Evolutionary conservation across 53 echinoderm and acorn worm genomes (phyloP), one percentile per base, ranked within the genome.

Genomic region (Actinopyga echinites): DNA sequence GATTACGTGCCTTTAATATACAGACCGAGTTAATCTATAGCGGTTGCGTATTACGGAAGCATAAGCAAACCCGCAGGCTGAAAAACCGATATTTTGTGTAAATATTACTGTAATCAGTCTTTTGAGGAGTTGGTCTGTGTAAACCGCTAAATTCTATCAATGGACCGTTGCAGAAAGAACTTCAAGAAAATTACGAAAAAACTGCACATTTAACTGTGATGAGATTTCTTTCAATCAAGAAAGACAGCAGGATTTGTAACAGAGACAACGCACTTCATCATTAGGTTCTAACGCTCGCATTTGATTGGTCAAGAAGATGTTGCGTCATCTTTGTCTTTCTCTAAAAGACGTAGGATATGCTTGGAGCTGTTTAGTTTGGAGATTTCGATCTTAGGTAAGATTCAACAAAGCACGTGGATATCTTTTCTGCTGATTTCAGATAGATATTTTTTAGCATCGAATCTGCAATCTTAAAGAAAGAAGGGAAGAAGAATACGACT

Each of bases 211-310:
- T 34, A 68, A 71, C 24, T 4, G 2, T 49, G 15, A 49, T 49
- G 26, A 21, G 8, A 42, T 21, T 42, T 23, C 40, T 71, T 71
- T 71, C 71, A 71, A 71, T 71, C 71, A 71, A 25, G 8, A 21
- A 24, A 25, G 20, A 25, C 5, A 21, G 25, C 38, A n/a, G 71
- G 45, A 71, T 71, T 21, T 71, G 71, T 40, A 71, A 71, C 71
- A 71, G 42, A 71, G 71, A 40, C 42, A 71, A 71, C 71, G 71
- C 71, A 71, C 71, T 71, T 71, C 71, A 2, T 71, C 42, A 42
- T 38, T 40, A 44, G 42, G 44, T 40, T 33, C 44, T 44, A 3
- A 23, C 38, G 37, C 11, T 42, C 7, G 21, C 23, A 42, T 38
- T 20, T 71, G 40, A 71, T 71, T 71, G 71, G 71, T 19, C 40